Base-by-base conservation (phyloP, 2,888 invertebrate species). In the Xylota segnis region DNA sequence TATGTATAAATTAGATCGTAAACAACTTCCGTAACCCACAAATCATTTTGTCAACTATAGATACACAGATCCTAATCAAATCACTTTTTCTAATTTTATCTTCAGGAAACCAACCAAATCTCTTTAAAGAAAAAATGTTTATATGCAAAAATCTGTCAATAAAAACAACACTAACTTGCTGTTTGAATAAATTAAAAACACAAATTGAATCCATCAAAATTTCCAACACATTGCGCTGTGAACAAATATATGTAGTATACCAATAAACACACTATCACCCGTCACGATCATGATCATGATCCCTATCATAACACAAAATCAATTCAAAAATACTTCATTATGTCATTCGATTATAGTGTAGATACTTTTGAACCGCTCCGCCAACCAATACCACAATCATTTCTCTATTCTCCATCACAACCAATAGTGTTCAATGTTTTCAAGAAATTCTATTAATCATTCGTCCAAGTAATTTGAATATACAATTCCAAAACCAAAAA, bases 381-480 rank as follows among this genome's bases (percentile, higher is more conserved):
- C 43, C 23, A 27, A 45, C 10, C 32, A 32, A 12, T 32, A n/a
- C 7, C 18, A 34, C 14, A 34, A 12, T 52, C 32, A 45, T 14
- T 16, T 32, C 9, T 23, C 23, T 18, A n/a, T 10, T 66, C 29
- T 40, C n/a, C 16, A 2, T 12, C 10, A 18, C 16, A 7, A 54
- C 47, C 10, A 29, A 14, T 34, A n/a, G 18, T 32, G 34, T 66
- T 27, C 7, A 32, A 18, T n/a, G n/a, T 61, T 77, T 52, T n/a
- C 43, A 54, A 47, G 50, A 23, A 61, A 77, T 61, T 56, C 56
- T 70, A 78, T 78, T 78, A 71, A 71, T 71, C 78, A 78, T 71
- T 37, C 45, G 12, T 58, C 7, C 58, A 58, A 79, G 59, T 61
- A 50, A 78, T 78, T 78, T 23, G 47, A 50, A 78, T 65, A 78